A percentile compares a stretch with the other conserved stretches of the same genome.
These are phyloP conservation scores for Drosophila fungiperda DNA, from an alignment of 2,888 invertebrate species.

Conservation along the genomic window DNA sequence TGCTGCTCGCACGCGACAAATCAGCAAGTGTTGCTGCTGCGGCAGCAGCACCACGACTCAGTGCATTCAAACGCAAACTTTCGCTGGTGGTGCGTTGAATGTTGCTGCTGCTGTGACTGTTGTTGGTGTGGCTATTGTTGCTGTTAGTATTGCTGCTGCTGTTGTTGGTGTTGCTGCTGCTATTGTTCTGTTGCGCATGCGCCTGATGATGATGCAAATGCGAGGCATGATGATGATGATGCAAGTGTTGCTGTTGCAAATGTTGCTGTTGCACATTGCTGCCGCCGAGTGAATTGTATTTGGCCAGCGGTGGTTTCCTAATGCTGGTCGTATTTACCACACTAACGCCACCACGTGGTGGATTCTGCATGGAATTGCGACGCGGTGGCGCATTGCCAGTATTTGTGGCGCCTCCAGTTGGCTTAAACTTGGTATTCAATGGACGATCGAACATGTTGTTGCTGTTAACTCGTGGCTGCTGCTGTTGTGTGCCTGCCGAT, in stretches of 20 bases:
- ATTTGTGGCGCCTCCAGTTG: conserved; percentile 49
- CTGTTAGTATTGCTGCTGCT: conserved; percentile 31
- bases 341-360: conserved; percentile 62
- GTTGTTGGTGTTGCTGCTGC: conserved; percentile 50
- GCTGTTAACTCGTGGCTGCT: conserved; percentile 36
- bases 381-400: conserved; percentile 59
- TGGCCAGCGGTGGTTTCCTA: conserved; percentile 77
- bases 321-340: conserved; percentile 71
- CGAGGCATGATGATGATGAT: conserved; percentile 63
- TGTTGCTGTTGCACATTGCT: conserved; percentile 49
- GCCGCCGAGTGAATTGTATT: conserved; percentile 75
- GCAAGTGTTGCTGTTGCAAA: conserved; percentile 64
- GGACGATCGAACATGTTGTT: conserved; percentile 83
- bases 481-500: conserved; percentile 31
- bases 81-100: conserved; percentile 90
- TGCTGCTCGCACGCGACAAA: conserved; percentile 48
- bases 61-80: conserved; percentile 87
- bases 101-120: conserved; percentile 85
- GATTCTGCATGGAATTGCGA: conserved; percentile 79
- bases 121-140: conserved; percentile 38
- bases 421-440: conserved; percentile 77
- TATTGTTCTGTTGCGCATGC: conserved; percentile 44
- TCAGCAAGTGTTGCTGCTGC: conserved; percentile 11
- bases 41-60: conserved; percentile 52
- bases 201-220: conserved; percentile 56